Evolutionary conservation across 2,113 vertebrate genomes (phyloP), one percentile per base, ranked within the genome.

Genomic region (Okapia johnstoni): DNA sequence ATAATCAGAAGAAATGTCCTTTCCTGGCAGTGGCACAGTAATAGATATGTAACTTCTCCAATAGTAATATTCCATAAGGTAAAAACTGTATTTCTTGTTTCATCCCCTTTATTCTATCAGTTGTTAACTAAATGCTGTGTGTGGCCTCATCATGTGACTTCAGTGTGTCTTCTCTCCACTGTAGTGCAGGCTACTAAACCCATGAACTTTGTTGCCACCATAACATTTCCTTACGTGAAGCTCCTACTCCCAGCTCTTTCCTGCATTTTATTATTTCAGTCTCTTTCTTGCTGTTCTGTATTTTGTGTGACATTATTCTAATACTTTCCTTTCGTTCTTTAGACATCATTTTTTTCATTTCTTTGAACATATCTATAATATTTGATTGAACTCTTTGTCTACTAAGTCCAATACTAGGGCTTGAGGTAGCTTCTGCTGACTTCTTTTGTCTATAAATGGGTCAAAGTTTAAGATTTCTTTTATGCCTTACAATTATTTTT

Each of bases 331-430:
- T 89, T 21, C 63, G 13, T 76, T 73, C 19, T 83, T 76, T 36
- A 76, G 13, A 83, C 30, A 3, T 73, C 1, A 87, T 76, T 76
- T 14, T 33, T 46, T 90, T 50, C n/a, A 46, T 94, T 94, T 80
- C 19, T 70, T 85, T 28, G 52, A 94, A 70, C 7, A 36, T 76
- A 40, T 61, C 63, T 90, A 43, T 90, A 90, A 79, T 33, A 73
- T 16, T 80, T 80, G 26, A 60, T 79, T 85, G 33, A 60, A 86
- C 73, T 80, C 9, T 54, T 48, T 80, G 28, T 80, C 21, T 70
- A 86, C 50, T 80, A 79, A 50, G 40, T 85, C 79, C 52, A 43
- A 23, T 21, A 25, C 66, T 16, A 66, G 19, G 3, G 15, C 55
- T 88, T 30, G 16, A 17, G 21, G 25, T 21, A 84, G 46, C 60